Conservation (phyloP, 2,888 invertebrate genomes). For the Zootermopsis nevadensis region DNA sequence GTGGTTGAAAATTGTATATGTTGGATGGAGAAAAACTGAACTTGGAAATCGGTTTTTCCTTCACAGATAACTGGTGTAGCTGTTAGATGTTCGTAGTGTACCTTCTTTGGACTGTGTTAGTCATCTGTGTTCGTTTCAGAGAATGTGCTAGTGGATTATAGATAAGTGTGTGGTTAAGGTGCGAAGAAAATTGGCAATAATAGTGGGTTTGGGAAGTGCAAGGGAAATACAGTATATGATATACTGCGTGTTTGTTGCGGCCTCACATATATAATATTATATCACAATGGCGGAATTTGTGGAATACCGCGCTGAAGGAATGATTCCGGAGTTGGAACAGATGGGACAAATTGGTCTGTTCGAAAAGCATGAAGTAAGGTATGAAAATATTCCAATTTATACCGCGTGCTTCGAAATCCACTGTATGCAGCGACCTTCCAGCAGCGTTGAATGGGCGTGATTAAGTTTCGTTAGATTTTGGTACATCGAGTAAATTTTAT, state of each 20-base stretch:
- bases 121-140: too few relatives aligned
- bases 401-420: background rate
- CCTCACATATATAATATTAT: background rate
- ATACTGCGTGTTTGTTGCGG: background rate
- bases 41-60: too few relatives aligned
- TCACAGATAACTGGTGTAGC: too few relatives aligned
- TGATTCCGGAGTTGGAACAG: slow-evolving; percentile 84
- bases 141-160: too few relatives aligned
- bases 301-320: slow-evolving; percentile 80
- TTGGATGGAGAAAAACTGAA: too few relatives aligned
- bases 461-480: background rate
- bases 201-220: too few relatives aligned
- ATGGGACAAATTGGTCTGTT: slow-evolving; percentile 79
- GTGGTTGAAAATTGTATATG: too few relatives aligned
- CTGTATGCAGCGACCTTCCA: background rate
- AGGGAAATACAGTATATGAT: too few relatives aligned
- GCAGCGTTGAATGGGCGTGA: background rate
- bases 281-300: slow-evolving; percentile 83
- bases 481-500: background rate
- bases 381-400: slow-evolving; percentile 52
- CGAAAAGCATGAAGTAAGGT: slow-evolving; percentile 78
- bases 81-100: too few relatives aligned
- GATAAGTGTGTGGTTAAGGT: too few relatives aligned
- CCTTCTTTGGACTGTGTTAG: too few relatives aligned
- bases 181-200: too few relatives aligned